Conservation (phyloP, 2,113 vertebrate genomes). For the Gnathonemus longibarbis region DNA sequence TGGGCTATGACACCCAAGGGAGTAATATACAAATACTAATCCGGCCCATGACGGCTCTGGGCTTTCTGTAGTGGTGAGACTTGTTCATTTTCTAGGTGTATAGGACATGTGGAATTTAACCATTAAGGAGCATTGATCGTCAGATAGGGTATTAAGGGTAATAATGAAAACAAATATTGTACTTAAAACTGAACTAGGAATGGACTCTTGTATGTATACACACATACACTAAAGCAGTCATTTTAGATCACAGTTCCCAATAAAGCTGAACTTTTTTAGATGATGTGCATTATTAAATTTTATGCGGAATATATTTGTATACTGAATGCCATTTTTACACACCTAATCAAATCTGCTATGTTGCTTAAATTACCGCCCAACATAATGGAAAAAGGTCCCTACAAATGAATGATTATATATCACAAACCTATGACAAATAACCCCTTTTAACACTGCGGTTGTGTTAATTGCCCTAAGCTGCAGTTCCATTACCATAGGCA, state of each 20-base stretch:
- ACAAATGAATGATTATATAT: slow-evolving; percentile 68
- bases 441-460: slow-evolving; percentile 70
- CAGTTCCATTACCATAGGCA: slow-evolving; percentile 64
- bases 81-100: slow-evolving; percentile 58
- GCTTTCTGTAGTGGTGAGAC: slow-evolving; percentile 56
- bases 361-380: slow-evolving; percentile 16
- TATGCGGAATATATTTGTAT: neutral
- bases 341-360: neutral
- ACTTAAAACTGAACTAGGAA: neutral
- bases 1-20: slow-evolving; percentile 63
- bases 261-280: neutral
- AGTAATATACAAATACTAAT: slow-evolving; percentile 70
- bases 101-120: slow-evolving; percentile 49
- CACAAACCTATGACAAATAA: slow-evolving; percentile 65
- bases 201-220: neutral
- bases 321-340: neutral
- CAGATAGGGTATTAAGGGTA: slow-evolving; percentile 46
- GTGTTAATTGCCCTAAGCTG: slow-evolving; percentile 63
- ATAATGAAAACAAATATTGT: slow-evolving; percentile 44
- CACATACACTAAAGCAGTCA: neutral
- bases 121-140: slow-evolving; percentile 41
- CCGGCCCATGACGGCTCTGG: slow-evolving; percentile 60
- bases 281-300: neutral
- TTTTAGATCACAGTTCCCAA: neutral
- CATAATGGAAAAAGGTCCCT: slow-evolving; percentile 43